Evolutionary conservation across 2,797 vertebrate species (phyloP).

Genomic region (Distichodus sexfasciatus): DNA sequence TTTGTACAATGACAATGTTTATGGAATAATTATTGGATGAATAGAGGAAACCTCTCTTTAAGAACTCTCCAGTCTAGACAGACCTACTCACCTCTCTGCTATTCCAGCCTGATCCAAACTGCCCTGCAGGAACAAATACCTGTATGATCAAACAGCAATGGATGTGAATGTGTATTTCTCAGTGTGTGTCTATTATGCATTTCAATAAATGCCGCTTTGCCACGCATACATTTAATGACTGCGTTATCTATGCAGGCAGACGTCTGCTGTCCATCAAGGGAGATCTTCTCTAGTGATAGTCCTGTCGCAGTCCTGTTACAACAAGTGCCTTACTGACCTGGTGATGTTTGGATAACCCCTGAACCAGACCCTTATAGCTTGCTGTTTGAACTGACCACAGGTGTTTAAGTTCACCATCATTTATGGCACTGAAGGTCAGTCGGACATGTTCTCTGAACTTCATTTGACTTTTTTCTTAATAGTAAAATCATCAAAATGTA

Average conservation of each 20-base stretch:
- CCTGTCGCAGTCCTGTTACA: conserved; percentile 49
- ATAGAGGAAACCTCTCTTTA: too few species aligned
- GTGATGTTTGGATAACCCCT: conserved; percentile 50
- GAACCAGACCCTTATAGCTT: background rate
- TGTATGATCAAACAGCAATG: background rate
- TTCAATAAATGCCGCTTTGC: background rate
- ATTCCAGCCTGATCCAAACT: background rate
- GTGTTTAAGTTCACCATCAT: conserved; percentile 26
- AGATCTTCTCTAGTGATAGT: conserved; percentile 42
- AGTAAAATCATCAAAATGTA: too few species aligned
- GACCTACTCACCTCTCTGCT: background rate
- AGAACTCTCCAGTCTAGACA: background rate
- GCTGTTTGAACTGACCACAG: conserved; percentile 15
- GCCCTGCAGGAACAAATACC: background rate
- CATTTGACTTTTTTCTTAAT: too few species aligned
- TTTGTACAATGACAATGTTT: too few species aligned
- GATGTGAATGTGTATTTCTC: background rate
- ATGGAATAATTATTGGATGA: too few species aligned
- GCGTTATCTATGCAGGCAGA: background rate
- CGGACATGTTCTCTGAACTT: background rate
- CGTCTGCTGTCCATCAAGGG: conserved; percentile 19
- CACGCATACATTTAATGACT: background rate
- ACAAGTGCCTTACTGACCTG: conserved; percentile 34
- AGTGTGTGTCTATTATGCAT: background rate
- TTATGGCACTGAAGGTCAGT: conserved; percentile 48